Evolutionary conservation across 2,113 vertebrate species (phyloP).

Genomic region (Mus pahari): DNA sequence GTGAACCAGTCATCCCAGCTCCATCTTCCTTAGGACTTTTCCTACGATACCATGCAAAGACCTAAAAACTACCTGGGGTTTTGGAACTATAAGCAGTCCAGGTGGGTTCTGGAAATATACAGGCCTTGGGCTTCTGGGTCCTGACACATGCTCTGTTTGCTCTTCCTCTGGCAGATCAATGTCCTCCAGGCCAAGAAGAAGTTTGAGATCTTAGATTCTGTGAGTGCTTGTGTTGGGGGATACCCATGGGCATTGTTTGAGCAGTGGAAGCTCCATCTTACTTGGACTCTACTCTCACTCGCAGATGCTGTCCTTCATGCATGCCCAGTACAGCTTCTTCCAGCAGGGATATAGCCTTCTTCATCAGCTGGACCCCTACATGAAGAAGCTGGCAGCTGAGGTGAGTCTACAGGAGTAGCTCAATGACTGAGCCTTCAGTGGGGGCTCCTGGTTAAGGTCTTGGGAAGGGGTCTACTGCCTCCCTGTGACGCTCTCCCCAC

Average conservation of each 20-base stretch:
- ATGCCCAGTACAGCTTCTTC: constrained; percentile 97
- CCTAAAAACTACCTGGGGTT: not conserved
- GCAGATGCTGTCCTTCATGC: constrained; percentile 99
- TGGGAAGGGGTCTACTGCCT: not conserved
- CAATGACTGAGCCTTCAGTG: not conserved
- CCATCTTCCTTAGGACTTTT: too few species aligned
- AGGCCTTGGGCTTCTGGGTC: not conserved
- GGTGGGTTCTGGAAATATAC: not conserved
- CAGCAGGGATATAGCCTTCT: constrained; percentile 97
- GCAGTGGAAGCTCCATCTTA: not conserved
- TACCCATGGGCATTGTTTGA: rapidly evolving
- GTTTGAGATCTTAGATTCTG: constrained; percentile 97
- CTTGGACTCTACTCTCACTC: not conserved
- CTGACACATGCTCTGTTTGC: not conserved
- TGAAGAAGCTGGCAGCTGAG: constrained; percentile 97
- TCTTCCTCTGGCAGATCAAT: constrained; percentile 90
- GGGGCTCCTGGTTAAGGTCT: not conserved
- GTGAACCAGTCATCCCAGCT: too few species aligned
- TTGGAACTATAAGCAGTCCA: not conserved
- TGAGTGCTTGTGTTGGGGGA: constrained; percentile 83
- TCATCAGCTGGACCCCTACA: constrained; percentile 96
- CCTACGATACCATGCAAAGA: not conserved
- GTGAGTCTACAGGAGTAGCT: constrained; percentile 84
- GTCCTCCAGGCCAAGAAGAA: constrained; percentile 99
- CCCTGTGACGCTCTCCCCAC: not conserved